Evolutionary conservation across 2,113 vertebrate genomes (phyloP), one percentile per base, ranked within the genome.

Genomic region (Colius striatus): DNA sequence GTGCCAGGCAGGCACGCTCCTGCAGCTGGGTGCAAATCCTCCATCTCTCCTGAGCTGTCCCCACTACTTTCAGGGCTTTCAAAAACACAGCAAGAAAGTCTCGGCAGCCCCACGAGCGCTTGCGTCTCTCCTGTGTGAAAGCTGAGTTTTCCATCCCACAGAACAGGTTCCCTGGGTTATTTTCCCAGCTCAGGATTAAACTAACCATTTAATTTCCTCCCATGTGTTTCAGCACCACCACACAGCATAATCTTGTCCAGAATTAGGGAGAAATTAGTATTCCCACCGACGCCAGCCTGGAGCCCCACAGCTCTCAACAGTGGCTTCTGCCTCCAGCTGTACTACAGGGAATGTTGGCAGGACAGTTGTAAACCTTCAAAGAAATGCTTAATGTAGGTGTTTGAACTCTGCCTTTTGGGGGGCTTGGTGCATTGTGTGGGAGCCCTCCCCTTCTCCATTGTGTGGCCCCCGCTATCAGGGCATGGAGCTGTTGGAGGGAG

Each of bases 371-470:
- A 38, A 47, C 36, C 45, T 57, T 26, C 25, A 43, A 10, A 66
- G 15, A 62, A 67, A 10, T 2, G 0, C 21, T 45, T 83, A 13
- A 27, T 1, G 14, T 17, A 50, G 71, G 32, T n/a, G n/a, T 73
- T 67, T 10, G 66, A 61, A 23, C 27, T 5, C 1, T 16, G n/a
- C 54, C 25, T 57, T 20, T 2, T 32, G 6, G 12, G 51, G 66
- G 43, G 41, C 32, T 81, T 8, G 22, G 43, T 73, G 54, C 12
- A 2, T 13, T 62, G 32, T 29, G 34, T 34, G 29, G 38, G 34
- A 53, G 27, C 1, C 1, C 14, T 67, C 18, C 22, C 19, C 23
- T 55, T 13, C 62, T 21, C 3, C 53, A 5, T 19, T 0, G 1
- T 6, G 41, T 6, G 27, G 19, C 12, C 38, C 38, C 38, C 38